A percentile compares a stretch with the other conserved stretches of the same genome.
phyloP scores from a whole-genome alignment of 37 sponge, comb jelly and placozoan genomes.

The Aphrocallistes beatrix region DNA sequence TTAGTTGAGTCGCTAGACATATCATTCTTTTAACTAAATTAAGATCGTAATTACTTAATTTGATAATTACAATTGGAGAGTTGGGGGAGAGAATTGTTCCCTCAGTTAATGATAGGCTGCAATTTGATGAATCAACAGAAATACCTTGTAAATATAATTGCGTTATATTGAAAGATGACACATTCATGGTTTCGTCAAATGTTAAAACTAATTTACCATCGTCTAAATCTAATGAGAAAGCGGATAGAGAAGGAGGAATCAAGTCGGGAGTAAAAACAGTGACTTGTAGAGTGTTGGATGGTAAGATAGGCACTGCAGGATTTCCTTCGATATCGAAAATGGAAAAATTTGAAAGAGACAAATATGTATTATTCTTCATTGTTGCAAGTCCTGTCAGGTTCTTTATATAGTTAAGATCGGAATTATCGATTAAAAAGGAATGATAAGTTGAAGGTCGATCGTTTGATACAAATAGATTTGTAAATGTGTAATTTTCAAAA shows the following conservation, averaged over 20 bases:
- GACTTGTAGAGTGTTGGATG: constrained; percentile 38
- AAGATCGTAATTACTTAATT: constrained; percentile 26
- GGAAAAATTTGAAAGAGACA: constrained; percentile 42
- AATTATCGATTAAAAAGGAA: neutral
- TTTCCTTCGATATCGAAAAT: constrained; percentile 63
- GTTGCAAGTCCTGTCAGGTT: constrained; percentile 44
- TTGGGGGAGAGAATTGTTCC: neutral
- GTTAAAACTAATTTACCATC: constrained; percentile 45
- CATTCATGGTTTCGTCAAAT: constrained; percentile 62
- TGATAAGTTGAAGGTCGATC: neutral
- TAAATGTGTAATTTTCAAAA: neutral
- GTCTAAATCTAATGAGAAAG: constrained; percentile 46
- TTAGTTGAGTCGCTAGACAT: constrained; percentile 40
- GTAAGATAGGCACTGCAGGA: constrained; percentile 45
- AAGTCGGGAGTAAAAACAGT: constrained; percentile 44
- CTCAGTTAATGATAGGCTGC: neutral
- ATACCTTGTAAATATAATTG: constrained; percentile 41
- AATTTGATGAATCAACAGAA: neutral
- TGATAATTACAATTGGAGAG: neutral
- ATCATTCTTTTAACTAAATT: constrained; percentile 45
- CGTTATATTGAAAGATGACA: constrained; percentile 31
- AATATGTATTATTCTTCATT: constrained; percentile 39
- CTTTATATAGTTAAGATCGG: constrained; percentile 55
- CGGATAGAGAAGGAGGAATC: constrained; percentile 35
- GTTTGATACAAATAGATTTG: neutral